Conservation (phyloP, 2,113 vertebrate species). For the Corythaixoides concolor region DNA sequence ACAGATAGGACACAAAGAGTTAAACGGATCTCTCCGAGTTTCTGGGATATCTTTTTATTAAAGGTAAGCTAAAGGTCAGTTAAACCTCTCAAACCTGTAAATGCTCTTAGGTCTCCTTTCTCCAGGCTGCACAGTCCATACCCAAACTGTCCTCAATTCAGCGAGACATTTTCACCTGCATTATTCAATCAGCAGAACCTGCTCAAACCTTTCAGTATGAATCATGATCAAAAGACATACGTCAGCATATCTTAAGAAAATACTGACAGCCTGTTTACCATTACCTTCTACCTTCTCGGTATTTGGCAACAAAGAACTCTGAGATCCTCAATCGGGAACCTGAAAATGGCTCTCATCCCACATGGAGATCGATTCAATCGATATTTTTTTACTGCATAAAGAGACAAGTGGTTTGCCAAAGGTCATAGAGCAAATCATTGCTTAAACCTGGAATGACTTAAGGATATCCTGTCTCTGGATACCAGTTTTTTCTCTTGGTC, state of each 20-base stretch:
- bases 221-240: background rate
- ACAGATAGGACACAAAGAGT: background rate
- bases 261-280: constrained; percentile 19
- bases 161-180: background rate
- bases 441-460: background rate
- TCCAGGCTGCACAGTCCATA: background rate
- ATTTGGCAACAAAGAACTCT: background rate
- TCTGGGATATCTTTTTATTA: background rate
- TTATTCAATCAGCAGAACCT: constrained; percentile 7
- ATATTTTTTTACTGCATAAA: background rate
- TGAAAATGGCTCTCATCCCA: background rate
- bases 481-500: background rate
- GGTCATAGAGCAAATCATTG: background rate
- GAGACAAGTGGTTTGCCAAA: constrained; percentile 24
- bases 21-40: background rate
- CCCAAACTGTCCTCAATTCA: background rate
- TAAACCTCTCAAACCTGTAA: background rate
- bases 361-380: background rate
- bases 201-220: background rate
- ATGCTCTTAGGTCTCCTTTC: background rate
- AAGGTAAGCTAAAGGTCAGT: background rate
- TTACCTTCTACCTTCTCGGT: background rate
- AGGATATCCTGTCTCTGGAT: background rate
- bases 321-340: background rate
- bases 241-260: constrained; percentile 21